Evolutionary conservation across 2,888 invertebrate species (phyloP).

Genomic region (Harpalus rubripes): DNA sequence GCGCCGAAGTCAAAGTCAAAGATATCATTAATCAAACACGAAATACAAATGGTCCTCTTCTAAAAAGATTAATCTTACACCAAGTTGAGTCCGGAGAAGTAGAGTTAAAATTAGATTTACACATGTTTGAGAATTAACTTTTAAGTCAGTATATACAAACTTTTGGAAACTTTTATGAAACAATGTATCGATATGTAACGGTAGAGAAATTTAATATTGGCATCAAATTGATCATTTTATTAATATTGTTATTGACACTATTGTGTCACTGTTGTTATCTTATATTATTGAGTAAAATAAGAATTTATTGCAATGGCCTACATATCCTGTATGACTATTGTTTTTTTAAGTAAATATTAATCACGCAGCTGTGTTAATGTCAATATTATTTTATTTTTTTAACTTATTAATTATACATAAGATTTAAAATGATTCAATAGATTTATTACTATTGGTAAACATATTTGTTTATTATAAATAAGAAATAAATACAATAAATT

Average conservation of each 20-base stretch:
- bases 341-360: conserved; percentile 25
- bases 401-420: conserved; percentile 51
- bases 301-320: conserved; percentile 53
- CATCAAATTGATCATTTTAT: conserved; percentile 52
- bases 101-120: conserved; percentile 84
- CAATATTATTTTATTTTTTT: conserved; percentile 61
- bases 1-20: conserved; percentile 83
- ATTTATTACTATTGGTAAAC: conserved; percentile 63
- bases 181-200: conserved; percentile 29
- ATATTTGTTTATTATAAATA: conserved; percentile 59
- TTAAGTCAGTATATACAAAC: conserved; percentile 43
- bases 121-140: conserved; percentile 78
- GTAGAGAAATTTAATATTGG: conserved; percentile 27
- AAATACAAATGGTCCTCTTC: conserved; percentile 82
- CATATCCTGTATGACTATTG: conserved; percentile 35
- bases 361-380: conserved; percentile 37
- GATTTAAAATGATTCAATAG: conserved; percentile 49
- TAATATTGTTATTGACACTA: conserved; percentile 60
- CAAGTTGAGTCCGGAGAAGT: conserved; percentile 86
- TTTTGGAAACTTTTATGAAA: conserved; percentile 56
- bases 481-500: conserved; percentile 65
- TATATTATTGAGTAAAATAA: conserved; percentile 47
- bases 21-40: conserved; percentile 82
- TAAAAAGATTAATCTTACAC: conserved; percentile 82
- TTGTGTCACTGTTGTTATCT: conserved; percentile 62